Evolutionary conservation across 2,888 invertebrate species (phyloP).

Genomic region (Cantharis rufa): DNA sequence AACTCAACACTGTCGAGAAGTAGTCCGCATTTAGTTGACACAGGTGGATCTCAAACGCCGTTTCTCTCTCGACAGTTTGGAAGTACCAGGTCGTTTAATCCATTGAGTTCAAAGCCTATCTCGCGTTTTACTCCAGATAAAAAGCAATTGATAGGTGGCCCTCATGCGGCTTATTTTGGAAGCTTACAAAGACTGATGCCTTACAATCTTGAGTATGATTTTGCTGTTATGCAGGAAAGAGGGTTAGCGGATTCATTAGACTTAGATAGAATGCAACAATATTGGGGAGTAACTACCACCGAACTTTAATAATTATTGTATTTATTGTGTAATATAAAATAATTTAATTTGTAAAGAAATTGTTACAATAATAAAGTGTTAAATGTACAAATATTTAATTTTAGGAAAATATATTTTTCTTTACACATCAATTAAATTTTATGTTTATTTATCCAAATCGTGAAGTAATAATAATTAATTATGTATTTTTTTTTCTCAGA

Average conservation of each 20-base stretch:
- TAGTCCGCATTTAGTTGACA: constrained; percentile 68
- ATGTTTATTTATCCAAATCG: too few relatives aligned
- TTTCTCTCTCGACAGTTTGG: constrained; percentile 78
- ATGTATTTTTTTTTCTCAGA: too few relatives aligned
- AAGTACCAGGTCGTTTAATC: constrained; percentile 79
- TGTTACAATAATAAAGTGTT: neutral
- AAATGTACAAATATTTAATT: neutral
- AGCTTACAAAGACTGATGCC: constrained; percentile 84
- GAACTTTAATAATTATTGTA: constrained; percentile 63
- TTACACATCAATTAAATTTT: neutral
- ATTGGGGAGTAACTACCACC: constrained; percentile 89
- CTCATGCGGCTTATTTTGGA: constrained; percentile 86
- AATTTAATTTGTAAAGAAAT: neutral
- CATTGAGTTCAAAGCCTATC: constrained; percentile 61
- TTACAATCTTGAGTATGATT: constrained; percentile 82
- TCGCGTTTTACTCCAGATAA: constrained; percentile 65
- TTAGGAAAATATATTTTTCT: neutral
- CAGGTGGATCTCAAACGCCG: constrained; percentile 50
- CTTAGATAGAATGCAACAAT: constrained; percentile 85
- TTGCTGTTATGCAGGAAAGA: constrained; percentile 80
- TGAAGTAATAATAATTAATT: too few relatives aligned
- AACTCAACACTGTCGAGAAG: constrained; percentile 69
- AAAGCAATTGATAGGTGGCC: constrained; percentile 69
- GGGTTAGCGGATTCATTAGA: constrained; percentile 76
- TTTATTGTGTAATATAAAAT: neutral